These are phyloP conservation scores for Ceyx melanurus DNA, from an alignment of 2,113 vertebrate species.

Conservation along the genomic window DNA sequence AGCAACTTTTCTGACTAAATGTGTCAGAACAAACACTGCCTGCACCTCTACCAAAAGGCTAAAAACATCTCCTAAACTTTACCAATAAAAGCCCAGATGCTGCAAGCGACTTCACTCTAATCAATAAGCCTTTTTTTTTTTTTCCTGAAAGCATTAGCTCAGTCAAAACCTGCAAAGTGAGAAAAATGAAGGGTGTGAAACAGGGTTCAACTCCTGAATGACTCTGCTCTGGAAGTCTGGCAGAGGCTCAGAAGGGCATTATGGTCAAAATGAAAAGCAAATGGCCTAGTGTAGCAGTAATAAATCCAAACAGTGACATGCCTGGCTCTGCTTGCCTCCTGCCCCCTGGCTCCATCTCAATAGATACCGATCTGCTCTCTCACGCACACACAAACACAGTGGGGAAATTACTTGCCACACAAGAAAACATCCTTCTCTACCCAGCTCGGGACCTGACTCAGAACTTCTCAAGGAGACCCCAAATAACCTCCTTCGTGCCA, in stretches of 20 bases:
- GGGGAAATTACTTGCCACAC: background rate
- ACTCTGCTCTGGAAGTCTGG: constrained; percentile 22
- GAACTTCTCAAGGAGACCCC: background rate
- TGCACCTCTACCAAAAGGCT: background rate
- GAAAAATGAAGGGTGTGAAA: constrained; percentile 59
- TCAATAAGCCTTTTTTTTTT: constrained; percentile 40
- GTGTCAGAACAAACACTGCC: constrained; percentile 32
- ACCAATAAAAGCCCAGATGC: constrained; percentile 30
- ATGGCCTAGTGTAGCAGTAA: background rate
- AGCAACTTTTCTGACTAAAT: background rate
- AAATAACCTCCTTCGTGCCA: background rate
- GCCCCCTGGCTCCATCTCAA: background rate
- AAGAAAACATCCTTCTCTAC: background rate
- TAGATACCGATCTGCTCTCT: constrained; percentile 4
- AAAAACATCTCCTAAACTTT: background rate
- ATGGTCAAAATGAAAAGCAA: constrained; percentile 37
- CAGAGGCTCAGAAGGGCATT: constrained; percentile 18
- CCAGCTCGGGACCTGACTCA: background rate
- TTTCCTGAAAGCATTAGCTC: constrained; percentile 59
- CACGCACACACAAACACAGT: background rate
- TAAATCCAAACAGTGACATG: constrained; percentile 31
- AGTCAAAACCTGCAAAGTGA: constrained; percentile 58
- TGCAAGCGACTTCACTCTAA: constrained; percentile 13
- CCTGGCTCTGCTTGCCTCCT: background rate
- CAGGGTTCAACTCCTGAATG: background rate